Conservation (phyloP, 2,888 invertebrate species). For the Drosophila seclusa region DNA sequence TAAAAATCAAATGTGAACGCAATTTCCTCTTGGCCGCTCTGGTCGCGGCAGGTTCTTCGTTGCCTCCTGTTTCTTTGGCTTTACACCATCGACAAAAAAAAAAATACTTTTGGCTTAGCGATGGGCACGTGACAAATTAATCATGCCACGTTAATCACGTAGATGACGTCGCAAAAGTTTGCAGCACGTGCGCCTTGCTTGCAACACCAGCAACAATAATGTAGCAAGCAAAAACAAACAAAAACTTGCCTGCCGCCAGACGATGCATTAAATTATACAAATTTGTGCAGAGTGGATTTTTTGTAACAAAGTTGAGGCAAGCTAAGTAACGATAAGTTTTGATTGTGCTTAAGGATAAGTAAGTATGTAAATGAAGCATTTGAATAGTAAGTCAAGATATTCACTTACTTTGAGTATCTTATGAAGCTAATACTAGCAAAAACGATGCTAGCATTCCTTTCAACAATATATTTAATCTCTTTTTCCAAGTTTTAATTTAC, state of each 20-base stretch:
- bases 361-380: neutral
- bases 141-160: constrained; percentile 56
- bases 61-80: constrained; percentile 9
- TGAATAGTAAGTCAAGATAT: neutral
- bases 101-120: constrained; percentile 43
- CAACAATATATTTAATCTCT: neutral
- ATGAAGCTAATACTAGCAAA: neutral
- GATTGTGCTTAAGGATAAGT: neutral
- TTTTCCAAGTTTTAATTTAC: neutral
- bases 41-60: neutral
- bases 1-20: constrained; percentile 70
- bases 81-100: constrained; percentile 49
- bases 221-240: neutral
- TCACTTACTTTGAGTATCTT: neutral
- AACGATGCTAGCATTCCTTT: neutral
- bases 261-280: constrained; percentile 31
- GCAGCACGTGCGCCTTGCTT: constrained; percentile 2
- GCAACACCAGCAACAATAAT: neutral
- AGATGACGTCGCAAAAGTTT: constrained; percentile 36
- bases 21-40: neutral
- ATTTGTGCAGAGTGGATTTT: constrained; percentile 12
- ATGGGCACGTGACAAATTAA: constrained; percentile 66
- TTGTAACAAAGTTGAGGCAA: neutral
- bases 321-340: neutral
- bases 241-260: constrained; percentile 3